Evolutionary conservation across 2,797 vertebrate species (phyloP).

Genomic region (Notoglanidium macrostoma): DNA sequence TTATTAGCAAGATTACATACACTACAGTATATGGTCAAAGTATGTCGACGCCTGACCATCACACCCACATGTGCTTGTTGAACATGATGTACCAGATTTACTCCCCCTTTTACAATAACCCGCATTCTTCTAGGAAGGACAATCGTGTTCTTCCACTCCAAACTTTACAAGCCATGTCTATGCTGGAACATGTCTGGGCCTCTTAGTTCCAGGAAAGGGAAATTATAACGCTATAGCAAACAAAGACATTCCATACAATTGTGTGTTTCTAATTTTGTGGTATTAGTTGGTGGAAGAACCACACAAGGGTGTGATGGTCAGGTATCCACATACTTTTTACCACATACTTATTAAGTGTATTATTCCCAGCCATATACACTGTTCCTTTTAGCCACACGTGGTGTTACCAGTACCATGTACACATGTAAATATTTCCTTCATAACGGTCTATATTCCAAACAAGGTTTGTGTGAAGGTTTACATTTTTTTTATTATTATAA

Average conservation of each 20-base stretch:
- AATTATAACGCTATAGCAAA: background rate
- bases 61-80: background rate
- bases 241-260: background rate
- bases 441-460: background rate
- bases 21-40: background rate
- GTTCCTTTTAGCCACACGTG: background rate
- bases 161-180: background rate
- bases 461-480: background rate
- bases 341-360: background rate
- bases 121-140: background rate
- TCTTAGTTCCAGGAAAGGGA: too few species aligned
- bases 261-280: background rate
- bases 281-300: background rate
- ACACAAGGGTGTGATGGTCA: background rate
- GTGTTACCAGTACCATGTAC: background rate
- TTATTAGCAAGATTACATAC: background rate
- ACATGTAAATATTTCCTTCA: background rate
- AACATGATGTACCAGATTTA: background rate
- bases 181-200: background rate
- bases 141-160: background rate
- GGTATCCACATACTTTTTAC: background rate
- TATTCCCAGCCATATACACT: background rate
- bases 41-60: background rate
- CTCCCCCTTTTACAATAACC: background rate
- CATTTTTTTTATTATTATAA: background rate